Evolutionary conservation across 2,113 vertebrate species (phyloP), one percentile per base, ranked within the genome.

Genomic region (Cricetomys ansorgei): DNA sequence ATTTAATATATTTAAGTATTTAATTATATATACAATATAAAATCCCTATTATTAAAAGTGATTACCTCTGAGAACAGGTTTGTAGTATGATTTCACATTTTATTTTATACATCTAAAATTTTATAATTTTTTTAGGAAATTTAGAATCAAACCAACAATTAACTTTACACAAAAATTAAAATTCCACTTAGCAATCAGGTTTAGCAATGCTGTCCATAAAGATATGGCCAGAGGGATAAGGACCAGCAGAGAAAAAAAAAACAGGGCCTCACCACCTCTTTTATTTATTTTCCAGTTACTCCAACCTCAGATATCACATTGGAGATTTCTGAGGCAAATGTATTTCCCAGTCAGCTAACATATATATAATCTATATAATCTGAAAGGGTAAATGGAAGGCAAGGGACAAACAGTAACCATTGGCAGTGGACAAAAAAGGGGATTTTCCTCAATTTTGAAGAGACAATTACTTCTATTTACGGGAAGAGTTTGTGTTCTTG

Each of bases 81-180:
- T 94, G 40, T n/a, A 89, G 6, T 48, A 89, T 62, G 16, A 92
- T 37, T 76, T 96, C 89, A 72, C 31, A n/a, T 85, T 87, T n/a
- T n/a, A n/a, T n/a, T 85, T 91, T 92, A 92, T 90, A 57, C 2
- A 80, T 55, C n/a, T 87, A 13, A 96, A 76, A 88, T 79, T 76
- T 95, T 72, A 25, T 23, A 67, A 50, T 72, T 59, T 77, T n/a
- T n/a, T n/a, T 93, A 92, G 6, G 37, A 84, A 55, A n/a, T 87
- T 94, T 86, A 81, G 76, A 72, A 9, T 81, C 83, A 92, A 94
- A 88, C 4, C 64, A 94, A 92, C n/a, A 87, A 81, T 91, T 91
- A 91, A 81, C 43, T 91, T 89, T 89, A 90, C 17, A 45, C n/a
- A 1, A 70, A 92, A 89, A 72, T 55, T 72, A 72, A 93, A 97